Evolutionary conservation across 2,113 vertebrate species (phyloP), one percentile per base, ranked within the genome.

Genomic region (Hucho hucho): DNA sequence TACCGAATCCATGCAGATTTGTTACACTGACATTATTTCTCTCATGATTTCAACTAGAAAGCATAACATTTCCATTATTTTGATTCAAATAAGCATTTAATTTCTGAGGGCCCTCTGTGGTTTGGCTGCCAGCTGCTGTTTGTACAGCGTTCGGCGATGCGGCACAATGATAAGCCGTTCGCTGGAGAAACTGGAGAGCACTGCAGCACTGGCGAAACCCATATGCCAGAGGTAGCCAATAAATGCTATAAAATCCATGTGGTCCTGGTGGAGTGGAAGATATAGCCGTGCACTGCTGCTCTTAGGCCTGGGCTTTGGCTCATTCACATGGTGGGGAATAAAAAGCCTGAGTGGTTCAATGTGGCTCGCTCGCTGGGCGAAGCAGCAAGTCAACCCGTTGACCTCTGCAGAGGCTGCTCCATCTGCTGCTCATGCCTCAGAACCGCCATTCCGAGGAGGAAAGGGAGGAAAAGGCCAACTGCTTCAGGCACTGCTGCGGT

Each of bases 81-180:
- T 72, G 47, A 86, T 77, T 86, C 69, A 73, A 53, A 53, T 53
- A 53, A 76, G 69, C 75, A 63, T 78, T 86, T 80, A 69, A 78
- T 84, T 84, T 84, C 59, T 74, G 73, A 78, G 61, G 37, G 73
- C 63, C 49, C 59, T 82, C 70, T 79, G 77, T 66, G 78, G 77
- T 73, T 81, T 77, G 78, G 80, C 78, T 56, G 53, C 59, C 47
- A 26, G 73, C 69, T 79, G 32, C 79, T 49, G 76, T 79, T 86
- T 82, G 73, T 53, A 32, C 73, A 66, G 70, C 22, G 18, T 26
- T 46, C 29, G 63, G 73, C 84, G 80, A 80, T 80, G 79, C 67
- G 49, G 73, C 68, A 64, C 64, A 59, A 59, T 16, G 77, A 76
- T 75, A 79, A 76, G 70, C 64, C n/a, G 49, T 53, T 18, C 4